Conservation (phyloP, 2,113 vertebrate species). For the Arenaria interpres region DNA sequence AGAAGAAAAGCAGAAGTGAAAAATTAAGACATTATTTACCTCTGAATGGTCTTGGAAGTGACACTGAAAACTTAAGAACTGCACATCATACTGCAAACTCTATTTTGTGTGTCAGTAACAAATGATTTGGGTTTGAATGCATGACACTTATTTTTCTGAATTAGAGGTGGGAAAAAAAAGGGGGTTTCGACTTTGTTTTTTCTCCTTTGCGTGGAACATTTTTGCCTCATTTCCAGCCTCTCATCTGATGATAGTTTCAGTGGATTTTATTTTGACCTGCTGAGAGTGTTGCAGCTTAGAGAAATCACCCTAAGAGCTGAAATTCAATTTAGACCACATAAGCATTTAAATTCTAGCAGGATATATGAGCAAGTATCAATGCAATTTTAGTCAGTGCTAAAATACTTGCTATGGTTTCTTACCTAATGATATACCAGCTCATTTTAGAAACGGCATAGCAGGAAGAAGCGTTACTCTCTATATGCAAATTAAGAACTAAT, state of each 20-base stretch:
- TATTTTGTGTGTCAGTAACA: background rate
- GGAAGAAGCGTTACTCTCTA: background rate
- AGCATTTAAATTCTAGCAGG: background rate
- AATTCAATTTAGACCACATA: conserved; percentile 29
- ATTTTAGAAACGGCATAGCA: background rate
- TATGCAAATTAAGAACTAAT: background rate
- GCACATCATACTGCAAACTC: background rate
- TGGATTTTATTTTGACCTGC: background rate
- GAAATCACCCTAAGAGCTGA: background rate
- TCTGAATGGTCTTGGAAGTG: background rate
- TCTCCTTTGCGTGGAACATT: background rate
- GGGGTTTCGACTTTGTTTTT: background rate
- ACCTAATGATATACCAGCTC: background rate
- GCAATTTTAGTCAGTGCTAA: conserved; percentile 28
- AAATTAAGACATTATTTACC: conserved; percentile 14
- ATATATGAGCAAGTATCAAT: background rate
- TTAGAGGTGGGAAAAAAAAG: background rate
- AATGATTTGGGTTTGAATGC: background rate
- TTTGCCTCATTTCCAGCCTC: background rate
- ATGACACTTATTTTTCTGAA: background rate
- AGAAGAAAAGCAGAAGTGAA: background rate
- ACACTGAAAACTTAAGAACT: background rate
- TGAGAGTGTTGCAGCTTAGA: background rate
- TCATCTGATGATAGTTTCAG: background rate
- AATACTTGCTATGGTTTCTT: conserved; percentile 41